Evolutionary conservation across 1,140 invertebrate genomes (phyloP), one percentile per base, ranked within the genome.

Genomic region (Eumaeus atala): DNA sequence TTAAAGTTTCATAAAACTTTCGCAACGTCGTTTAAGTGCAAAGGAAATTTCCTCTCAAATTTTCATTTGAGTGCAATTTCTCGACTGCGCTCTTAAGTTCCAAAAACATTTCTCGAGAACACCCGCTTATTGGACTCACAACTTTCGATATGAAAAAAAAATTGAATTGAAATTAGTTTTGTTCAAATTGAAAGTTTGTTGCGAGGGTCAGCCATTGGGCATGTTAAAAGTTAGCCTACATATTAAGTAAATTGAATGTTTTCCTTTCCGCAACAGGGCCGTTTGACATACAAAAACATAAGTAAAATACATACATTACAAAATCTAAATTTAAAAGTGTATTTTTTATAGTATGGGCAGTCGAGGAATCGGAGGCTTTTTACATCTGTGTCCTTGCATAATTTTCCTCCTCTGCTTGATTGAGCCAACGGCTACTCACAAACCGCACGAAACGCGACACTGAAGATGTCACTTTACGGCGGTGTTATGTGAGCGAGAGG

Each of bases 151-250:
- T 16, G 40, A 14, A 44, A 44, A 44, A n/a, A 28, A 28, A 44
- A 44, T 44, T 44, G 40, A 44, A 44, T 16, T 44, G 40, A 17
- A 44, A 17, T 44, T 44, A 44, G 12, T 44, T 44, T 44, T 44
- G 40, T 44, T 44, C 12, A 1, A 40, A n/a, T 28, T 2, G 2
- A 17, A 44, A 44, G 0, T 44, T 44, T 44, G 4, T 37, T n/a
- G n/a, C 12, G 40, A 12, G 21, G 21, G 21, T 28, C 21, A 28
- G 21, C 21, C 21, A 28, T n/a, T n/a, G 6, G 6, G 21, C 21
- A 6, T 3, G 21, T 28, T 28, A 28, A 6, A 28, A 28, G 21
- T 28, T 28, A n/a, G n/a, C n/a, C n/a, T n/a, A 28, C 21, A 28
- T 14, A 44, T 44, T 44, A 16, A 44, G 12, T 9, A 44, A 16